Percentiles rank a stretch among this genome's conserved stretches.
These are phyloP conservation scores for Hephaestus fuliginosus DNA, from an alignment of 2,797 vertebrate species.

Conservation along the genomic window DNA sequence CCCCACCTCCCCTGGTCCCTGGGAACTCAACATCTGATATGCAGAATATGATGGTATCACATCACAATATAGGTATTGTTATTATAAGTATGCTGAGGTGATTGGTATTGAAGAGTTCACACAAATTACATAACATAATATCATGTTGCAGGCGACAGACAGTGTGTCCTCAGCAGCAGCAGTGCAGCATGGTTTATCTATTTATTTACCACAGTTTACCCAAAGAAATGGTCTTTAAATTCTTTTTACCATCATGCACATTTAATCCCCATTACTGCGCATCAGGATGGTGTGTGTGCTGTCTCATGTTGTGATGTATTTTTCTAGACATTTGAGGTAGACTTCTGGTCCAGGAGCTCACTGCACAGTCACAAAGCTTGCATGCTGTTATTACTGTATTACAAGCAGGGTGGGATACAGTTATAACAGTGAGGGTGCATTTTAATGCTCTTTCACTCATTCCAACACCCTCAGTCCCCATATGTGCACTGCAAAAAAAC, in stretches of 20 bases:
- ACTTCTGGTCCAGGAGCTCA: not conserved
- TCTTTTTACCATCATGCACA: not conserved
- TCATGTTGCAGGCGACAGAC: constrained; percentile 61
- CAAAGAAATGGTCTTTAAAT: constrained; percentile 5
- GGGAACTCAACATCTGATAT: constrained; percentile 11
- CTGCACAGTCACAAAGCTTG: constrained; percentile 15
- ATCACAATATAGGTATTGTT: not conserved
- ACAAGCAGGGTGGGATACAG: constrained; percentile 27
- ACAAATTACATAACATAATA: constrained; percentile 54
- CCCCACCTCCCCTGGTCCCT: not conserved
- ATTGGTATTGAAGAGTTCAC: constrained; percentile 48
- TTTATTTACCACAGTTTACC: constrained; percentile 58
- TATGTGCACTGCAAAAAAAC: not conserved
- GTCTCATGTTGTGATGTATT: too few species aligned
- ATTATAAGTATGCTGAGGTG: not conserved
- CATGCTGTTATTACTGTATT: constrained; percentile 32
- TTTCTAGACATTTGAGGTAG: not conserved
- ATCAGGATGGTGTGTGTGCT: not conserved
- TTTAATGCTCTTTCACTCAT: constrained; percentile 28
- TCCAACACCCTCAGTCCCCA: constrained; percentile 15
- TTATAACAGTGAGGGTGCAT: constrained; percentile 28
- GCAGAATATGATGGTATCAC: not conserved
- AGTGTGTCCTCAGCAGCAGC: constrained; percentile 43
- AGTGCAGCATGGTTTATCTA: constrained; percentile 77
- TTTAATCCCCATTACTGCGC: not conserved